Evolutionary conservation across 1,140 invertebrate genomes (phyloP).

Genomic region (Dinothrombium tinctorium): DNA sequence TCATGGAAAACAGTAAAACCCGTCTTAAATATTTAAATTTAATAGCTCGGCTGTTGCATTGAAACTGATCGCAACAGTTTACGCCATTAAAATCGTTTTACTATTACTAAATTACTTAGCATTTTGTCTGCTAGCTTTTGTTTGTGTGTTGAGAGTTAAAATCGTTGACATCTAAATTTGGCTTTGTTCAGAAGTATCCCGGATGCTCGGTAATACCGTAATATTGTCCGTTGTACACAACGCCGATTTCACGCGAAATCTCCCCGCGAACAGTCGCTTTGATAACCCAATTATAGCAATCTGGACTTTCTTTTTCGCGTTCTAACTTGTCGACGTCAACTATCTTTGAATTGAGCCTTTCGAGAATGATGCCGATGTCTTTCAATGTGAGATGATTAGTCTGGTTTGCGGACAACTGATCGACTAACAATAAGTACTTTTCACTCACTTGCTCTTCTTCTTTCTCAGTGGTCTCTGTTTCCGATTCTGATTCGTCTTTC

Average conservation of each 20-base stretch:
- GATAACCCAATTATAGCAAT: constrained; percentile 82
- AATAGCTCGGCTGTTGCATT: not conserved
- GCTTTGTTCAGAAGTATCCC: not conserved
- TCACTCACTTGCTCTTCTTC: constrained; percentile 28
- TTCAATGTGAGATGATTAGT: constrained; percentile 61
- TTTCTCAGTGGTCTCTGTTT: constrained; percentile 60
- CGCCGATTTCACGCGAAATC: constrained; percentile 59
- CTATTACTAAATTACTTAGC: too few relatives aligned
- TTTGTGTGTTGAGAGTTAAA: too few relatives aligned
- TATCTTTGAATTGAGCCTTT: constrained; percentile 69
- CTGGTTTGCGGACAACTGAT: constrained; percentile 69
- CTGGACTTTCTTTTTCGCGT: constrained; percentile 63
- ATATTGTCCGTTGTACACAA: constrained; percentile 84
- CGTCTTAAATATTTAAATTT: not conserved
- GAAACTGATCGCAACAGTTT: too few relatives aligned
- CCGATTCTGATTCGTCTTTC: constrained; percentile 57
- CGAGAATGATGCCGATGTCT: constrained; percentile 78
- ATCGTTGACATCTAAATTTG: not conserved
- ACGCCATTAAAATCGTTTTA: too few relatives aligned
- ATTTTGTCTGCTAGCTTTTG: too few relatives aligned
- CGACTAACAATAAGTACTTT: constrained; percentile 71
- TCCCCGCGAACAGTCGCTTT: constrained; percentile 73
- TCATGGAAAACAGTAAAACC: not conserved
- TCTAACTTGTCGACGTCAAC: constrained; percentile 72
- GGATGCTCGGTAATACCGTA: constrained; percentile 32